Percentiles rank a stretch among this genome's conserved stretches.
Conservation (phyloP, 35 echinoderm and acorn worm species). For the Apostichopus californicus region DNA sequence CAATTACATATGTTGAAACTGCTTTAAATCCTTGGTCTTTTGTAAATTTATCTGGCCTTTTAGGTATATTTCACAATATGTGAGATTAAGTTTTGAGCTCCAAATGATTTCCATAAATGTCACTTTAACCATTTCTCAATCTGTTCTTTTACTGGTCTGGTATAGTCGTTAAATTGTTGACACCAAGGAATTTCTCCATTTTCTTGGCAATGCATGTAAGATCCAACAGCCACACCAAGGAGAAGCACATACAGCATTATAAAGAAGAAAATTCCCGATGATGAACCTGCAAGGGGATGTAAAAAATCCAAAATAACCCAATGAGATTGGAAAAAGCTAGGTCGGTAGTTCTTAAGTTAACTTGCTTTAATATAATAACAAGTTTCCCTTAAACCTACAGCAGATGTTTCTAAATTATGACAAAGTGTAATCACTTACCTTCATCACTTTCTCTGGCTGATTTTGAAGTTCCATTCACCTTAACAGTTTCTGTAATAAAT, state of each 20-base stretch:
- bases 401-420: no score
- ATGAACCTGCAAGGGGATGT: background rate
- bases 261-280: conserved; percentile 1
- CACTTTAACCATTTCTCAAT: conserved; percentile 30
- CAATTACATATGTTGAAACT: background rate
- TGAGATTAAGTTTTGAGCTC: no score
- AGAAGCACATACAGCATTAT: background rate
- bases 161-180: background rate
- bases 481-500: background rate
- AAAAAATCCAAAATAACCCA: background rate
- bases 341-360: no score
- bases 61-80: background rate
- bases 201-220: conserved; percentile 24
- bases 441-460: background rate
- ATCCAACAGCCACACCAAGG: conserved; percentile 5
- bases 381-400: no score
- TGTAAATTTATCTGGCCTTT: background rate
- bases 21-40: background rate
- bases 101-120: background rate
- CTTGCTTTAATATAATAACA: no score
- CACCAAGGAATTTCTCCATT: conserved; percentile 14
- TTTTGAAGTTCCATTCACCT: conserved; percentile 24
- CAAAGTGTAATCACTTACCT: background rate
- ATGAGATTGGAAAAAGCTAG: no score
- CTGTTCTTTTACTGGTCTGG: background rate